A percentile compares a stretch with the other conserved stretches of the same genome.
Evolutionary conservation across 64 coral and sea anemone genomes (phyloP).

Genomic region (Acropora tenuis): DNA sequence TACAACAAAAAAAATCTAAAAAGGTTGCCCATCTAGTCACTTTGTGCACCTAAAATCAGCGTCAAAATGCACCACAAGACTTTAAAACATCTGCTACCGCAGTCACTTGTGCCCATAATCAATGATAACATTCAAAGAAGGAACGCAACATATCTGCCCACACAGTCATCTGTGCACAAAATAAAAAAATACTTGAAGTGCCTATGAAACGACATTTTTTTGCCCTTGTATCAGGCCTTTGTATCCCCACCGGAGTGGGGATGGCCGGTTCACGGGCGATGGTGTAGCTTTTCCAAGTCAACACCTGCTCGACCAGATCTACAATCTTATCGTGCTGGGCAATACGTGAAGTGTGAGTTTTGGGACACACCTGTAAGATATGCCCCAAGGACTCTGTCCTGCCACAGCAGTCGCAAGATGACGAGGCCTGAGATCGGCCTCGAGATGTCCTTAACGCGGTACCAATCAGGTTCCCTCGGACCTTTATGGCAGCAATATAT

Average conservation of each 20-base stretch:
- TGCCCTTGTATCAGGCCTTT: background rate
- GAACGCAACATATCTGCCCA: too few species aligned
- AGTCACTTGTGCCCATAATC: too few species aligned
- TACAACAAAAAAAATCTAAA: too few species aligned
- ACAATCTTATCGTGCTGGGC: background rate
- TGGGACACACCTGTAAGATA: slow-evolving; percentile 55
- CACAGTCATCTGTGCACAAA: too few species aligned
- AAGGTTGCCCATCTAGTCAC: too few species aligned
- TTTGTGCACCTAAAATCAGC: too few species aligned
- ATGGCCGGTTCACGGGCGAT: slow-evolving; percentile 34
- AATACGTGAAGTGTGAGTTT: slow-evolving; percentile 2
- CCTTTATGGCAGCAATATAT: slow-evolving; percentile 42
- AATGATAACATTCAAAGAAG: too few species aligned
- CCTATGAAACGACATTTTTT: too few species aligned
- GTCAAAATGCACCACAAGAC: too few species aligned
- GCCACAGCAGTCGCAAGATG: slow-evolving; percentile 9
- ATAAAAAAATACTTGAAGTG: too few species aligned
- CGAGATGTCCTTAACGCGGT: background rate
- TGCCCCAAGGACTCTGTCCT: slow-evolving; percentile 29
- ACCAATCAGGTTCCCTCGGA: slow-evolving; percentile 32
- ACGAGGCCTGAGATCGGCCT: background rate
- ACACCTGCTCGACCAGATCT: background rate
- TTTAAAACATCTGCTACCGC: too few species aligned
- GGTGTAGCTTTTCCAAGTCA: background rate
- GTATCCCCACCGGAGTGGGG: slow-evolving; percentile 21